Evolutionary conservation across 2,797 vertebrate genomes (phyloP), one percentile per base, ranked within the genome.

Genomic region (Sphaeramia orbicularis): DNA sequence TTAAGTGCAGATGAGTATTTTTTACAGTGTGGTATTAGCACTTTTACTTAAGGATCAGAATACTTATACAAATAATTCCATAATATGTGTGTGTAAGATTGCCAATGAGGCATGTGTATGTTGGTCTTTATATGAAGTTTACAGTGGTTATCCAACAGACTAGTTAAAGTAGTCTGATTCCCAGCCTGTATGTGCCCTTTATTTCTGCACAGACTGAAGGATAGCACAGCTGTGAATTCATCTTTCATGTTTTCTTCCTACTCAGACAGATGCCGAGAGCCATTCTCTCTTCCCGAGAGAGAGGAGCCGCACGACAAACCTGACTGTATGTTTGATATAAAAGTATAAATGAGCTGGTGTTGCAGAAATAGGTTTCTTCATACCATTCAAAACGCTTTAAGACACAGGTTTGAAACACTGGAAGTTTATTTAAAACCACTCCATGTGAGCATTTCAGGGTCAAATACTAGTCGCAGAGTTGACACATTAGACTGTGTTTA

Each of bases 401-500:
- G 62, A 53, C 11, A 57, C 32, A 44, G 19, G 4, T 67, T 84
- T 63, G n/a, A 84, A 72, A 58, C 59, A 73, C 49, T 55, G 19
- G 30, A 24, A 45, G 48, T 70, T 92, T 91, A 90, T 89, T 92
- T 75, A 54, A 83, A 88, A 88, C 79, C 68, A 48, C 74, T 62
- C 50, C n/a, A 35, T 49, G 30, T 37, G 21, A 78, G 68, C 59
- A 63, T 76, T 69, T 74, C 36, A 67, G 52, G 63, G 45, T 67
- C 24, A 68, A 41, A 51, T 65, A 57, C 41, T 42, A 51, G 57
- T 27, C 4, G 6, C 24, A 66, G 47, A 51, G 30, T 13, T 24
- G 37, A 65, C 47, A 69, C 62, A 74, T 21, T 8, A 10, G 42
- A 9, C 37, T 30, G 14, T 4, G 0, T n/a, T 7, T 35, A 35